Percentiles rank a stretch among this genome's conserved stretches.
Conservation (phyloP, 2,797 vertebrate species). For the Hapalemur alaotrensis region DNA sequence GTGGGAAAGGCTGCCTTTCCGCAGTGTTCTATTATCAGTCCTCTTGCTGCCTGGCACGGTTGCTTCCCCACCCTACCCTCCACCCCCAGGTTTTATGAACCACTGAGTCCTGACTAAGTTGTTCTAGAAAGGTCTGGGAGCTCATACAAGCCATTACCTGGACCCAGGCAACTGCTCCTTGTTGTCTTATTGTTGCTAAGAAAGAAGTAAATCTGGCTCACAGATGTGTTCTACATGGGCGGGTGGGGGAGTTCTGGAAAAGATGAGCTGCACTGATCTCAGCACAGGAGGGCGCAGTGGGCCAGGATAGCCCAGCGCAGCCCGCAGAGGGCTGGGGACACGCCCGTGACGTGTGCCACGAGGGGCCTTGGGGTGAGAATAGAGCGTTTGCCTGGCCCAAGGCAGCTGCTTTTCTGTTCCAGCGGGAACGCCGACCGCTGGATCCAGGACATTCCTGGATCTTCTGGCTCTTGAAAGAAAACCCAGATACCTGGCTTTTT, state of each 20-base stretch:
- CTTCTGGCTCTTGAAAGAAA: background rate
- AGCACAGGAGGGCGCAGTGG: background rate
- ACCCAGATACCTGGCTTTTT: background rate
- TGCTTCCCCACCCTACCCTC: background rate
- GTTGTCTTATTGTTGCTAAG: conserved; percentile 25
- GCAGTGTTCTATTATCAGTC: background rate
- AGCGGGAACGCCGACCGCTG: rapidly evolving
- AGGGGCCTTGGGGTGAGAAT: no score
- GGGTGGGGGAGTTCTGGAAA: background rate
- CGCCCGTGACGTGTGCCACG: rapidly evolving
- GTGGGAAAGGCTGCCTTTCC: background rate
- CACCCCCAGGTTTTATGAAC: background rate
- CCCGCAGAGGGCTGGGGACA: no score
- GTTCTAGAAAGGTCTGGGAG: background rate
- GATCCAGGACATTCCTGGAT: background rate
- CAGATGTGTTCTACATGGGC: background rate
- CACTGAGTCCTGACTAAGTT: background rate
- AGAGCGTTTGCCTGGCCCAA: background rate
- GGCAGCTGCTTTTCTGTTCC: background rate
- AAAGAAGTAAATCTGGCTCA: background rate
- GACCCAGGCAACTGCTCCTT: background rate
- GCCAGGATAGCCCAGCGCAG: background rate
- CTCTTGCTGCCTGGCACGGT: background rate
- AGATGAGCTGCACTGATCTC: background rate
- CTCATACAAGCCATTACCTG: background rate